phyloP scores from a whole-genome alignment of 1,140 invertebrate species.

The Bombus difficillimus region DNA sequence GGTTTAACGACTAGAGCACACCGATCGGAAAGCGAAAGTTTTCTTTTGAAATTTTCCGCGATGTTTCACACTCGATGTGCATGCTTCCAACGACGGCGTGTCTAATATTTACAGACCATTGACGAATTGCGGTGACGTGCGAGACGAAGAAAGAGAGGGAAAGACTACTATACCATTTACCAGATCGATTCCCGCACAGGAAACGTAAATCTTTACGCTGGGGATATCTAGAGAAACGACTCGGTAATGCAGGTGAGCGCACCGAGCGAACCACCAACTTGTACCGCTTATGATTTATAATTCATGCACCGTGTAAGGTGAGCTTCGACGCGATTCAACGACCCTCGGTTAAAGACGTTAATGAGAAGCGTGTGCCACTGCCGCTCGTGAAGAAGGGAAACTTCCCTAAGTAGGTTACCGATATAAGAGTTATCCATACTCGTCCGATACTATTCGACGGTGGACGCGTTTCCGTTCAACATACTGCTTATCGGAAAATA shows the following conservation, averaged over 20 bases:
- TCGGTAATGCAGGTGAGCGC: background rate
- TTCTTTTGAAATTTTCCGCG: conserved; percentile 7
- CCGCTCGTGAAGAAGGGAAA: too few species aligned
- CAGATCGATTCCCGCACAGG: conserved; percentile 29
- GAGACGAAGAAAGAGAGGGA: too few species aligned
- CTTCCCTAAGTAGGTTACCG: background rate
- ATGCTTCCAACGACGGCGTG: background rate
- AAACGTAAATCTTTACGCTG: conserved; percentile 6
- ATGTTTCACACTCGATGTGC: background rate
- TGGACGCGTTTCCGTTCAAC: background rate
- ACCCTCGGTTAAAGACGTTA: background rate
- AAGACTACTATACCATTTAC: background rate
- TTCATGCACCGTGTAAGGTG: conserved; percentile 12
- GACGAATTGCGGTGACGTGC: background rate
- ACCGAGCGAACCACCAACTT: background rate
- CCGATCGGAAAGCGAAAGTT: conserved; percentile 58
- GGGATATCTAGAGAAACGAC: background rate
- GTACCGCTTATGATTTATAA: conserved; percentile 26
- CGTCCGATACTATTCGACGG: background rate
- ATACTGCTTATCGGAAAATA: too few species aligned
- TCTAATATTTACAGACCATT: background rate
- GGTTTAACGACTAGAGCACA: conserved; percentile 23
- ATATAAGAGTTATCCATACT: conserved; percentile 1
- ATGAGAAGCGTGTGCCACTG: background rate
- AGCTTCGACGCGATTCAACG: background rate